Evolutionary conservation across 1,140 invertebrate genomes (phyloP), one percentile per base, ranked within the genome.

Genomic region (Carcinoscorpius rotundicauda): DNA sequence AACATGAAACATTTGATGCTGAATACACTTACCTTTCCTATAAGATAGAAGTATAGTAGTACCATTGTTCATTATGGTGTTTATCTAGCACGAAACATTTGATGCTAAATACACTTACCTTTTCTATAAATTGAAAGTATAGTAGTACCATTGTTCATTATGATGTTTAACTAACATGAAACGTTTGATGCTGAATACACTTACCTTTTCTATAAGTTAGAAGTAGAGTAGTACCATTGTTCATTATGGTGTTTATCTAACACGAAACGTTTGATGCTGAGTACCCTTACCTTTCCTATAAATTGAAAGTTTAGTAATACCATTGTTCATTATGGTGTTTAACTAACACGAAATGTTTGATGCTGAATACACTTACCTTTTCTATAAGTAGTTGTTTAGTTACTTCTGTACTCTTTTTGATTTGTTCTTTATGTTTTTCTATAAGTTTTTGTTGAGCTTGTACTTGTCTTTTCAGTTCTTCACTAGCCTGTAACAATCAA

Each of bases 311-410:
- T 1, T 29, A 29, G 29, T 29, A 29, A 2, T 29, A 29, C 29
- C 29, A 29, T 29, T 29, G 29, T 2, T 29, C 29, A 29, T 29
- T 29, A 29, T 29, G 29, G 29, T 29, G 29, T 29, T 29, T 29
- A 29, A 1, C 29, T 29, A 29, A 29, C 29, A 29, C 29, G 2
- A 29, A 29, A 29, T 29, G 29, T 29, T 29, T 29, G 29, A 29
- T 29, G 29, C 2, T 29, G 29, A 9, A n/a, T 9, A 8, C 3
- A 61, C 5, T 48, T 53, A 68, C 67, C 64, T 98, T 97, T 82
- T 98, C 94, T 81, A 95, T 97, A 71, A 98, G 84, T 77, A 98
- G 82, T 79, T 95, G 95, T 79, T 97, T 97, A 69, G 93, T 91
- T 75, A 94, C 91, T 76, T 95, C 92, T 79, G 95, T 93, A 83